Conservation (phyloP, 2,113 vertebrate species). For the Hydrolagus affinis region DNA sequence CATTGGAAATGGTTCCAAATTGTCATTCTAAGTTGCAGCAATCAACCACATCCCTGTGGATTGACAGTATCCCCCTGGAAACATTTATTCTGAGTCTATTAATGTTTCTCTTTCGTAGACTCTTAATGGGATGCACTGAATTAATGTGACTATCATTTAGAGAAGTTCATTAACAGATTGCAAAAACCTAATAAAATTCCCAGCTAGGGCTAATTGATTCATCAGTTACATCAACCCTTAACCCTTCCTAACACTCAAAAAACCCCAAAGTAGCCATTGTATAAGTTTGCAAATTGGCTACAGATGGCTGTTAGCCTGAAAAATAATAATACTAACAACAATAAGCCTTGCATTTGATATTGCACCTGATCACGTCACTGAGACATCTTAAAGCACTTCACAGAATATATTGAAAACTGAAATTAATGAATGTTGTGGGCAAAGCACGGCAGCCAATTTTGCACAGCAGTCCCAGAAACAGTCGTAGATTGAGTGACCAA, state of each 20-base stretch:
- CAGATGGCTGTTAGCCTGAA: too few species aligned
- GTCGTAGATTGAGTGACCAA: too few species aligned
- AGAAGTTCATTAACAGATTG: not conserved
- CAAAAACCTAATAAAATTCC: not conserved
- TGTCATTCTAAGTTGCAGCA: not conserved
- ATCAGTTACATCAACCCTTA: not conserved
- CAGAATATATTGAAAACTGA: too few species aligned
- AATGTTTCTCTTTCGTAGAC: not conserved
- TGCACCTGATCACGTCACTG: too few species aligned
- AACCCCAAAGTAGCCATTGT: not conserved
- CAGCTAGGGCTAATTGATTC: not conserved
- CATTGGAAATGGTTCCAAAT: not conserved
- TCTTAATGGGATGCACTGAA: not conserved
- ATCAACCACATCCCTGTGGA: not conserved
- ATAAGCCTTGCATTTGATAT: too few species aligned
- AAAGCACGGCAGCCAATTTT: too few species aligned
- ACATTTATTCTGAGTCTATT: not conserved
- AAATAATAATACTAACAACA: too few species aligned
- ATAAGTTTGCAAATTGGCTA: too few species aligned
- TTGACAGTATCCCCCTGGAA: not conserved
- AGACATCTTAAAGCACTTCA: too few species aligned
- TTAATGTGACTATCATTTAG: conserved; percentile 7
- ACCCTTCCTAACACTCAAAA: not conserved
- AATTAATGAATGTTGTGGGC: too few species aligned
- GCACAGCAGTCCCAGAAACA: too few species aligned